Percentiles rank a stretch among this genome's conserved stretches.
Conservation (phyloP, 2,888 invertebrate genomes). For the Limnephilus lunatus region DNA sequence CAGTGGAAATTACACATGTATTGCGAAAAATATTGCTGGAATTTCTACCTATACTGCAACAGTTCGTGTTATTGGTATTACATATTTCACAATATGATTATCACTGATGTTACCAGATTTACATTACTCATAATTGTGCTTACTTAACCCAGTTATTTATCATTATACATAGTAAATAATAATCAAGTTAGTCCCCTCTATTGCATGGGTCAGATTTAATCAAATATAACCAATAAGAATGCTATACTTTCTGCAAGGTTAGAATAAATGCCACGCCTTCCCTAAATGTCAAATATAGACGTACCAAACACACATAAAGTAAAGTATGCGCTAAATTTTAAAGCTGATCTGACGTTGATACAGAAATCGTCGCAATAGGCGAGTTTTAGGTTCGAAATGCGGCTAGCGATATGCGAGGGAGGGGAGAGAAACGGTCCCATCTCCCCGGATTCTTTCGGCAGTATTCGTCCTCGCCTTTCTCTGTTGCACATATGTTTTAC, state of each 20-base stretch:
- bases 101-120: not conserved
- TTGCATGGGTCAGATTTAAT: constrained; percentile 39
- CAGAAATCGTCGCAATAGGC: too few species aligned
- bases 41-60: constrained; percentile 81
- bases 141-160: not conserved
- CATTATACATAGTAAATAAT: not conserved
- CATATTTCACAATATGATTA: constrained; percentile 31
- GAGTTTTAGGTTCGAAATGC: too few species aligned
- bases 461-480: too few species aligned
- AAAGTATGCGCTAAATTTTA: too few species aligned
- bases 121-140: not conserved
- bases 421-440: too few species aligned
- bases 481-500: too few species aligned
- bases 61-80: constrained; percentile 76
- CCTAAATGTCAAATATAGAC: not conserved
- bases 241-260: not conserved
- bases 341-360: too few species aligned
- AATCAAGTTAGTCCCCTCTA: not conserved
- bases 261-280: not conserved
- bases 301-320: not conserved
- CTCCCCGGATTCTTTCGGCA: too few species aligned
- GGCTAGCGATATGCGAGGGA: too few species aligned
- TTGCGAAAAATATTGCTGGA: constrained; percentile 85
- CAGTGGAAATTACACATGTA: constrained; percentile 86
- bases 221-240: not conserved